Evolutionary conservation across 2,113 vertebrate species (phyloP).

Genomic region (Bambusicola thoracicus): DNA sequence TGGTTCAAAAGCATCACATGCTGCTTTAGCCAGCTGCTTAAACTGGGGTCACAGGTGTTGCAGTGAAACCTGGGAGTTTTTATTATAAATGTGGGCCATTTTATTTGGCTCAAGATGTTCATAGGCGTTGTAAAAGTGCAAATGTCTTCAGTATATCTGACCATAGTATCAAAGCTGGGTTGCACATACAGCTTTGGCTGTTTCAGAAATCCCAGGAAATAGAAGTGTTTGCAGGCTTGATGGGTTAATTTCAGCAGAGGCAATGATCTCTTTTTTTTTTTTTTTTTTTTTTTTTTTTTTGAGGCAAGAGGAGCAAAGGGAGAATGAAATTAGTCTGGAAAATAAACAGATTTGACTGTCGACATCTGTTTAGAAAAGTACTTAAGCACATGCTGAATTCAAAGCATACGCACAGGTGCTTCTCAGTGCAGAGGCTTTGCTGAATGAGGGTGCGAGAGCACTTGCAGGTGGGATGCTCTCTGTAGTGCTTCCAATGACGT

Average conservation of each 20-base stretch:
- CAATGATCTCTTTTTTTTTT: background rate
- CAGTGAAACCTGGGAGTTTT: background rate
- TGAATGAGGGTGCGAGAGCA: background rate
- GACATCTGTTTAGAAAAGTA: background rate
- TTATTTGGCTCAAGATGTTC: background rate
- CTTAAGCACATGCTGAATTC: accelerated
- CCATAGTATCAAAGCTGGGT: background rate
- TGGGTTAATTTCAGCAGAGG: background rate
- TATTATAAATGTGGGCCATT: background rate
- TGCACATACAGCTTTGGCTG: background rate
- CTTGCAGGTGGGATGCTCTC: background rate
- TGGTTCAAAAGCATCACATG: background rate
- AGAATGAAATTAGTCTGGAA: background rate
- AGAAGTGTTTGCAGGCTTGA: background rate
- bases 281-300: too few relatives aligned
- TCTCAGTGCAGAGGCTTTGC: background rate
- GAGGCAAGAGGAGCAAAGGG: background rate
- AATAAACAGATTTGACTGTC: background rate
- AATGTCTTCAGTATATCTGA: background rate
- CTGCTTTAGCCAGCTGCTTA: background rate
- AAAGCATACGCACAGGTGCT: accelerated
- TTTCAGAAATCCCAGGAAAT: background rate
- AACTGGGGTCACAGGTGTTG: background rate
- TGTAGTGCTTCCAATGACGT: background rate
- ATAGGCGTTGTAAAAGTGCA: background rate